These are phyloP conservation scores for Trigoniulus corallinus DNA, from an alignment of 1,140 invertebrate genomes.

Conservation along the genomic window DNA sequence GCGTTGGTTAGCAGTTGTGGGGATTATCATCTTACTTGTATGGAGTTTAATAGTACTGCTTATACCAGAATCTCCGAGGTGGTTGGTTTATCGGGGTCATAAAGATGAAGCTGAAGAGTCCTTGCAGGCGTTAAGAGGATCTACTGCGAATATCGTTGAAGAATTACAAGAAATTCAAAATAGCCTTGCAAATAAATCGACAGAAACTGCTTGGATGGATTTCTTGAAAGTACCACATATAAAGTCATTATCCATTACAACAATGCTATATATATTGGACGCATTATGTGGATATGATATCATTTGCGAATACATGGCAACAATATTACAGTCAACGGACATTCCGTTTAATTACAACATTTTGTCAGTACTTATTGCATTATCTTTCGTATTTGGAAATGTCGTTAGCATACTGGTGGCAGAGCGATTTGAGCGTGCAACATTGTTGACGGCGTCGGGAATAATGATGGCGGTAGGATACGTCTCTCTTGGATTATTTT, in stretches of 20 bases:
- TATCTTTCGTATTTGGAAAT: too few relatives aligned
- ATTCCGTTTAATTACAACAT: too few relatives aligned
- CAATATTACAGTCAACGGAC: neutral
- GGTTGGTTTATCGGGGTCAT: neutral
- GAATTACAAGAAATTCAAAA: neutral
- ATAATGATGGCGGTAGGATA: neutral
- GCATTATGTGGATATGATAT: too few relatives aligned
- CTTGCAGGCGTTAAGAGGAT: neutral
- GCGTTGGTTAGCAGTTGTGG: neutral
- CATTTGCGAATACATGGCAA: neutral
- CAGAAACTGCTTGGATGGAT: too few relatives aligned
- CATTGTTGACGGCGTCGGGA: neutral
- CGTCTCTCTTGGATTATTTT: neutral
- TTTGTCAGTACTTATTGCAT: too few relatives aligned
- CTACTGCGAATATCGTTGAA: neutral
- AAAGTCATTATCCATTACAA: too few relatives aligned
- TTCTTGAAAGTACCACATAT: too few relatives aligned
- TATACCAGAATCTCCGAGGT: neutral
- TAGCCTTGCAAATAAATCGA: neutral
- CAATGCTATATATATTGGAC: too few relatives aligned
- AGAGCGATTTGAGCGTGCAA: neutral
- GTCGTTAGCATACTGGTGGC: neutral
- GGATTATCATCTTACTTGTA: neutral
- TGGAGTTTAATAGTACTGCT: neutral
- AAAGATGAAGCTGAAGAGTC: neutral